Evolutionary conservation across 2,888 invertebrate species (phyloP).

Genomic region (Chelonus formosanus): DNA sequence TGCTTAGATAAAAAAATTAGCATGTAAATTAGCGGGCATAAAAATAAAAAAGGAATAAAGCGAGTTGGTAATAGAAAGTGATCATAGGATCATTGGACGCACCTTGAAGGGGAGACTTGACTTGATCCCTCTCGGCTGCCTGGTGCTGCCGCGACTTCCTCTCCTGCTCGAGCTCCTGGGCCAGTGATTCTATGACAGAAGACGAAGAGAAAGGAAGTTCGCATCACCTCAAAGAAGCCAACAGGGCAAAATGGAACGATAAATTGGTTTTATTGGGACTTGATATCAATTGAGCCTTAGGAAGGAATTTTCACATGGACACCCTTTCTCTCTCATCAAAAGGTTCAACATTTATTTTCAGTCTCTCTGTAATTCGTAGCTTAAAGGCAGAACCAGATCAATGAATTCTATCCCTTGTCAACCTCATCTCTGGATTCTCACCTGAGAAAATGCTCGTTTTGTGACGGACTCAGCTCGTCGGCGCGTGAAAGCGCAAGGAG

Average conservation of each 20-base stretch:
- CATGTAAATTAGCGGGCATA: neutral
- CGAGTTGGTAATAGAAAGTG: conserved; percentile 7
- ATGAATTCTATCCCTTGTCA: neutral
- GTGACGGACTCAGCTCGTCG: conserved; percentile 46
- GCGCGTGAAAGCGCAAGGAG: conserved; percentile 52
- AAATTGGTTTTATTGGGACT: no score
- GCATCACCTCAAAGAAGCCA: conserved; percentile 34
- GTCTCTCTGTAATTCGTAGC: conserved; percentile 2
- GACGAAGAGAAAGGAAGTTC: conserved; percentile 43
- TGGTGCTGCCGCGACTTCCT: conserved; percentile 84
- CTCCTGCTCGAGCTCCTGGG: conserved; percentile 84
- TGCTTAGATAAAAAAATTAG: no score
- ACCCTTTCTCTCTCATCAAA: conserved; percentile 1
- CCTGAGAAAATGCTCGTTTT: conserved; percentile 35
- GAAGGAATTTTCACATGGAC: neutral
- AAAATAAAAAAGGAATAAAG: conserved; percentile 8
- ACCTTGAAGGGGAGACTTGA: conserved; percentile 86
- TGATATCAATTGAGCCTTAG: neutral
- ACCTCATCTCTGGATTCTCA: conserved; percentile 20
- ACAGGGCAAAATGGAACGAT: neutral
- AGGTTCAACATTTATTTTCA: neutral
- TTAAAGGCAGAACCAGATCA: conserved; percentile 4
- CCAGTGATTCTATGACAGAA: conserved; percentile 79
- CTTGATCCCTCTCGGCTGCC: conserved; percentile 78
- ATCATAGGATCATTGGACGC: conserved; percentile 42